Evolutionary conservation across 2,888 invertebrate species (phyloP), one percentile per base, ranked within the genome.

Genomic region (Flexamia atlantica): DNA sequence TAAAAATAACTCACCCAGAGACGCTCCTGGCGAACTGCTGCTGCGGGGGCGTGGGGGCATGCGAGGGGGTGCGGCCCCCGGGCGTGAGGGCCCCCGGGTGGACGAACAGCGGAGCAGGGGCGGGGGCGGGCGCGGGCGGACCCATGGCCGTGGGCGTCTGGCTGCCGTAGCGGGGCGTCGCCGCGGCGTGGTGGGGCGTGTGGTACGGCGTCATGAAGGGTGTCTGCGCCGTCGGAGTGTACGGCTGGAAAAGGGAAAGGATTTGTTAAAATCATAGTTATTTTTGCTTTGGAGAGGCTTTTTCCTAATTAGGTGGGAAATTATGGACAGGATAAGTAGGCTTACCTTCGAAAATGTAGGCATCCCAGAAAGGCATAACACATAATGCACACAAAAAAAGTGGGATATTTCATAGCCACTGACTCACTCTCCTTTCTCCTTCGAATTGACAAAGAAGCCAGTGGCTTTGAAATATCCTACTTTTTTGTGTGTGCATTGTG

Each of bases 191-290:
- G 87, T 93, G 93, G 0, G 95, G 94, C 0, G 95, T 95, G 86
- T 95, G 94, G 89, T 95, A 97, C 0, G 98, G 98, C 0, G 98
- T 98, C 95, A 98, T 96, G 91, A 97, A 97, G 0, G 98, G 97
- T 0, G 98, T 98, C 90, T 97, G 97, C 0, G 97, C 97, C 81
- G 97, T 97, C 0, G 97, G 97, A 28, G 97, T 97, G 90, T 97
- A 97, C 0, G 97, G 97, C 86, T 86, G 85, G 17, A 82, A 84
- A 53, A 4, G n/a, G n/a, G n/a, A n/a, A n/a, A n/a, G n/a, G n/a
- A n/a, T n/a, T n/a, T n/a, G n/a, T n/a, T n/a, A n/a, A n/a, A n/a
- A n/a, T 40, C 60, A 60, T 25, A 60, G 5, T 14, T 17, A 50
- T 9, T 40, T 40, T 40, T 9, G 40, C 40, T 40, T 40, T 40